Evolutionary conservation across 2,888 invertebrate species (phyloP), one percentile per base, ranked within the genome.

Genomic region (Notodonta ziczac): DNA sequence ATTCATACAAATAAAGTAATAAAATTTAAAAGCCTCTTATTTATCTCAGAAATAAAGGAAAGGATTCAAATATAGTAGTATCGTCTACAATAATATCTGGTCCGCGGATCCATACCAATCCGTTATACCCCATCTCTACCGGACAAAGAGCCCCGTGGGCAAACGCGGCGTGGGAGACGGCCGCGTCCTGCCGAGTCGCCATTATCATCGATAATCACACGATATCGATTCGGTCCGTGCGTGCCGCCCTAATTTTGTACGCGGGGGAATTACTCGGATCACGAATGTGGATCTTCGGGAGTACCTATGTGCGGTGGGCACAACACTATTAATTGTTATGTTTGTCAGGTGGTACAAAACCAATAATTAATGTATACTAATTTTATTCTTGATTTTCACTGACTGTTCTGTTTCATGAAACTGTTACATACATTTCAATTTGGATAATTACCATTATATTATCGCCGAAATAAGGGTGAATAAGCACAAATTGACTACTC

Each of bases 181-280:
- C 69, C 68, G 73, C 70, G 70, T 68, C 65, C 72, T 44, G 56
- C 56, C 56, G 56, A 56, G 73, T 60, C 67, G 76, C 83, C 85
- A 87, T 89, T 88, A 90, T 89, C 80, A 79, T 84, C 89, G 88
- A 90, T 91, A 88, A 91, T 90, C 90, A 90, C 89, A 89, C 87
- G 83, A 89, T 91, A 91, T 90, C 88, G 90, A 91, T 88, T 84
- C 81, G 71, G 76, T 77, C 73, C 80, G 83, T 84, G 87, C 86
- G 87, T 86, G 86, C 86, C 78, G 80, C 86, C 82, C 87, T 87
- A 88, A 88, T 87, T 84, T 80, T 71, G 62, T 63, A 16, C 40
- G 72, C 67, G 72, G 75, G 73, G 66, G 72, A 74, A 77, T 71
- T 69, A 68, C 62, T 62, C 64, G 57, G 58, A 57, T 56, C 51